A percentile compares a stretch with the other conserved stretches of the same genome.
Conservation (phyloP, 1,140 invertebrate species). For the Lerema accius region DNA sequence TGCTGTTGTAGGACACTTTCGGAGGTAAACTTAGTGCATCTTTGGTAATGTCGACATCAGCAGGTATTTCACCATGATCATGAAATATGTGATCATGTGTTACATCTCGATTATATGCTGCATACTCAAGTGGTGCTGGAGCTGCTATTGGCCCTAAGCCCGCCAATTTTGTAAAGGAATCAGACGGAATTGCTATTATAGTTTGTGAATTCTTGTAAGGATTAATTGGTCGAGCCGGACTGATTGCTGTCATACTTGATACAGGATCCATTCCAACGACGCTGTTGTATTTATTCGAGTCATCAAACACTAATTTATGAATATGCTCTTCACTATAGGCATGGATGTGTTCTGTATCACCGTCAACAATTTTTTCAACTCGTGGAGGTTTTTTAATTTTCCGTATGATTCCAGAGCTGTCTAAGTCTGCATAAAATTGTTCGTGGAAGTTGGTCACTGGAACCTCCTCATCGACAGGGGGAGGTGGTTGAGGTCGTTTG, state of each 20-base stretch:
- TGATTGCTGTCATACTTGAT: conserved; percentile 52
- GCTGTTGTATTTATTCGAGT: conserved; percentile 50
- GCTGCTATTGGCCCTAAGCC: conserved; percentile 61
- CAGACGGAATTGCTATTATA: conserved; percentile 55
- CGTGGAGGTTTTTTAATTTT: conserved; percentile 76
- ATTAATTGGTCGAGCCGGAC: conserved; percentile 47
- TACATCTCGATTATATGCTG: conserved; percentile 73
- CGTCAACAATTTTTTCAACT: conserved; percentile 80
- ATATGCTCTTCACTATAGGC: conserved; percentile 81
- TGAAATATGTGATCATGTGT: conserved; percentile 80
- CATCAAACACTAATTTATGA: conserved; percentile 74
- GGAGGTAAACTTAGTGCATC: conserved; percentile 56
- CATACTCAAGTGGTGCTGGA: conserved; percentile 68
- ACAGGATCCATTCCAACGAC: conserved; percentile 54
- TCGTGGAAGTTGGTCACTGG: conserved; percentile 73
- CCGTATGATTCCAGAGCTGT: conserved; percentile 67
- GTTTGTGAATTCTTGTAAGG: conserved; percentile 58
- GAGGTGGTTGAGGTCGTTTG: conserved; percentile 42
- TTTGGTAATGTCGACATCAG: conserved; percentile 63
- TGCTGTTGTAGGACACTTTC: conserved; percentile 69
- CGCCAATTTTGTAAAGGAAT: conserved; percentile 49
- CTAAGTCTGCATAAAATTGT: conserved; percentile 78
- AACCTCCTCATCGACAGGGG: conserved; percentile 58
- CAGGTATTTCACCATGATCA: conserved; percentile 76
- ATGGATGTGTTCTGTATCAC: conserved; percentile 80